phyloP scores from a whole-genome alignment of 92 coral and sea anemone species.

The Nematostella vectensis region DNA sequence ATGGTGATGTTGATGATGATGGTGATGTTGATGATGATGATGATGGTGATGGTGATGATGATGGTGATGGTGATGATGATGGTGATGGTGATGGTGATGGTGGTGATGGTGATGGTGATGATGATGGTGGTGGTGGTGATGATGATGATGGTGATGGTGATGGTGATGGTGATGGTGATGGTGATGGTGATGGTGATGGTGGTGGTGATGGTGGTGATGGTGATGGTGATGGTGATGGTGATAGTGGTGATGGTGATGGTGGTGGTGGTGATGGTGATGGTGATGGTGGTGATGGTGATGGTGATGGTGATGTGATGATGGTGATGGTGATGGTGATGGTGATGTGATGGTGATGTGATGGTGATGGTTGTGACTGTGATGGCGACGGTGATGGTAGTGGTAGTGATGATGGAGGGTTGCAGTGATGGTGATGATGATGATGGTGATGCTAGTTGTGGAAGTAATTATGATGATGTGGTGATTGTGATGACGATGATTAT shows the following conservation, averaged over 20 bases:
- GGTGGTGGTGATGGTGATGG: background rate
- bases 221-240: slow-evolving; percentile 7
- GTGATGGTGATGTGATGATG: too few relatives aligned
- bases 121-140: background rate
- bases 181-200: slow-evolving; percentile 6
- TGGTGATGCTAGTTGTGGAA: background rate
- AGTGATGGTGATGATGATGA: slow-evolving; percentile 4
- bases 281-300: background rate
- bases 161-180: slow-evolving; percentile 1
- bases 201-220: slow-evolving; percentile 4
- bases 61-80: too few relatives aligned
- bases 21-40: background rate
- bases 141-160: background rate
- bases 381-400: slow-evolving; percentile 1
- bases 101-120: background rate
- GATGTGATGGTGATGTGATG: too few relatives aligned
- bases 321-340: too few relatives aligned
- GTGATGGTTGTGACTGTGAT: too few relatives aligned
- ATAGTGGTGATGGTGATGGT: slow-evolving; percentile 4
- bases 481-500: too few relatives aligned
- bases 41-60: too few relatives aligned
- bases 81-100: too few relatives aligned
- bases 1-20: background rate
- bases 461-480: too few relatives aligned
- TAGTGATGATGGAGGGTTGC: too few relatives aligned